Conservation (phyloP, 2,888 invertebrate genomes). For the Yponomeuta plumbellus region DNA sequence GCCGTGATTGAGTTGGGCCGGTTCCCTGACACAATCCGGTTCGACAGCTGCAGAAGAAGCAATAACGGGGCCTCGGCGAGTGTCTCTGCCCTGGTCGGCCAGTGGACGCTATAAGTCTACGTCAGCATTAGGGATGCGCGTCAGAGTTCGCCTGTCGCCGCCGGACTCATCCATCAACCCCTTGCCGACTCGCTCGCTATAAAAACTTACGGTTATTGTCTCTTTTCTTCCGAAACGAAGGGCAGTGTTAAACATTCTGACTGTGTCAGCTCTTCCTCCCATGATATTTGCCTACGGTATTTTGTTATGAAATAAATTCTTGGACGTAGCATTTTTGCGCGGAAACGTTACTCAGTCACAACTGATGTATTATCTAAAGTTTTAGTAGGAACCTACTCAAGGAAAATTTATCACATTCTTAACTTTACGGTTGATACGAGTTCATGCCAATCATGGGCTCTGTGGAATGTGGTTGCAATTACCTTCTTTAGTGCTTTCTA, state of each 20-base stretch:
- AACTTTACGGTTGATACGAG: background rate
- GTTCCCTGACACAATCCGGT: background rate
- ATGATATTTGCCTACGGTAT: background rate
- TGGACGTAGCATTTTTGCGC: background rate
- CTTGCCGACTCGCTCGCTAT: slow-evolving; percentile 31
- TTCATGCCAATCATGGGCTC: background rate
- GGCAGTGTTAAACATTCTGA: background rate
- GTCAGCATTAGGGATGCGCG: slow-evolving; percentile 53
- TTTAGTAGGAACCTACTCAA: background rate
- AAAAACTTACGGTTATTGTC: background rate
- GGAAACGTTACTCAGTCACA: background rate
- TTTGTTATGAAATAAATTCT: background rate
- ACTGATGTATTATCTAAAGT: background rate
- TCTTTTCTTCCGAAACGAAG: background rate
- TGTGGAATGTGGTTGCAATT: background rate
- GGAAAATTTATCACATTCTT: background rate
- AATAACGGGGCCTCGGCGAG: background rate
- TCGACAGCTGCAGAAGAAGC: background rate
- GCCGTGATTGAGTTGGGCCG: background rate
- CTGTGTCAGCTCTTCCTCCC: background rate
- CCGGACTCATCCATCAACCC: slow-evolving; percentile 61
- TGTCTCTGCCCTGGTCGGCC: background rate
- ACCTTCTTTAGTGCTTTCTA: background rate
- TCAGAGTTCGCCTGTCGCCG: slow-evolving; percentile 50
- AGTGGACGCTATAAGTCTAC: slow-evolving; percentile 32